Conservation (phyloP, 2,113 vertebrate species). For the Electrona antarctica region DNA sequence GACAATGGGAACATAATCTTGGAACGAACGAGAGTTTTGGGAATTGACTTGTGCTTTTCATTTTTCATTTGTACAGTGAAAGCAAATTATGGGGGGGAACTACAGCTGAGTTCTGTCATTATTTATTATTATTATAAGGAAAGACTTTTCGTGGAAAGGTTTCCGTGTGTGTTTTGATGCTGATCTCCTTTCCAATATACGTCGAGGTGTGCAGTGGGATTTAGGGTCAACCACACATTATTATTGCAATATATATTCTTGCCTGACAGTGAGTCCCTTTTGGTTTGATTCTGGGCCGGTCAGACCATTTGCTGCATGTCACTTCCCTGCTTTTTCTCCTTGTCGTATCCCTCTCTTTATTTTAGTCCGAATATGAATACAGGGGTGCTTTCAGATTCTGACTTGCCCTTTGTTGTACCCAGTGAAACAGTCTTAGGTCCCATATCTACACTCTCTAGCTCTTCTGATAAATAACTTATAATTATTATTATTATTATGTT, state of each 20-base stretch:
- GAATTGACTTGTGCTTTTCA: slow-evolving; percentile 11
- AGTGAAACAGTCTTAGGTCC: neutral
- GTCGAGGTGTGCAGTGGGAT: neutral
- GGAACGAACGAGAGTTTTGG: neutral
- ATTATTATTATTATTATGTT: no score
- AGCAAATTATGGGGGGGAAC: slow-evolving; percentile 9
- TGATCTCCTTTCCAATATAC: neutral
- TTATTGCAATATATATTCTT: no score
- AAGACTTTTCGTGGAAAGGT: neutral
- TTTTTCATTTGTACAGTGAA: neutral
- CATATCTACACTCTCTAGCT: neutral
- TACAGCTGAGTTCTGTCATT: neutral
- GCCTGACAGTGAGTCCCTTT: no score
- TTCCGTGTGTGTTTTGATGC: slow-evolving; percentile 18
- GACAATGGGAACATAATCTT: neutral
- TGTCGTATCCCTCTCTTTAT: no score
- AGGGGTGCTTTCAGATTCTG: no score
- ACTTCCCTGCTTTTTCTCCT: no score
- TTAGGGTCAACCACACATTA: no score
- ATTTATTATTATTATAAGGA: no score
- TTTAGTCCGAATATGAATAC: no score
- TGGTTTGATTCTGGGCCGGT: no score
- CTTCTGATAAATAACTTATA: neutral
- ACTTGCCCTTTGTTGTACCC: no score
- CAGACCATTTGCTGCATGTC: no score